phyloP scores from a whole-genome alignment of 2,113 vertebrate genomes.

The Ptilorrhoa leucosticta region DNA sequence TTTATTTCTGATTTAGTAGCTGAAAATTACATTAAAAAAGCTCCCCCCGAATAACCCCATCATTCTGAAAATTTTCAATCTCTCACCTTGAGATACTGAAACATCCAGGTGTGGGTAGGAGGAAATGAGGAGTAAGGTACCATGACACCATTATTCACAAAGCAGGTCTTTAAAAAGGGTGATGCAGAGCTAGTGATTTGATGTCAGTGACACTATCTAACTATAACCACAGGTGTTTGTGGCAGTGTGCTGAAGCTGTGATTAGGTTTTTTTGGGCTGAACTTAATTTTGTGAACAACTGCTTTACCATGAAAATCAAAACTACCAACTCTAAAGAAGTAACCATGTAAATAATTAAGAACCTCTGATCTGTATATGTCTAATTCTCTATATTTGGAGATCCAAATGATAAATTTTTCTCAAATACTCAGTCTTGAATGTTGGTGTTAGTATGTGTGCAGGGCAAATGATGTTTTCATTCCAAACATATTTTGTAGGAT shows the following conservation, averaged over 20 bases:
- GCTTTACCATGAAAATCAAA: neutral
- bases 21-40: neutral
- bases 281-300: neutral
- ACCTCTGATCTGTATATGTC: neutral
- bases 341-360: neutral
- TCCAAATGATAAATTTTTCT: neutral
- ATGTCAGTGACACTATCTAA: neutral
- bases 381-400: neutral
- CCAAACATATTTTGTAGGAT: neutral
- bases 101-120: neutral
- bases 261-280: neutral
- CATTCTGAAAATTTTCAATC: neutral
- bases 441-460: neutral
- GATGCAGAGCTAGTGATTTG: neutral
- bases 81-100: neutral
- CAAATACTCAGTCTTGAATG: neutral
- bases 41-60: neutral
- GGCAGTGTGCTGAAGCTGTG: neutral
- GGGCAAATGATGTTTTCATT: neutral
- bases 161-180: neutral
- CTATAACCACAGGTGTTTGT: neutral
- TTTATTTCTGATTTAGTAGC: neutral
- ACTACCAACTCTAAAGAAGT: neutral
- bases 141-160: neutral
- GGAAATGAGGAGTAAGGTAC: neutral